These are phyloP conservation scores for Latheticus oryzae DNA, from an alignment of 2,888 invertebrate species.

Conservation along the genomic window DNA sequence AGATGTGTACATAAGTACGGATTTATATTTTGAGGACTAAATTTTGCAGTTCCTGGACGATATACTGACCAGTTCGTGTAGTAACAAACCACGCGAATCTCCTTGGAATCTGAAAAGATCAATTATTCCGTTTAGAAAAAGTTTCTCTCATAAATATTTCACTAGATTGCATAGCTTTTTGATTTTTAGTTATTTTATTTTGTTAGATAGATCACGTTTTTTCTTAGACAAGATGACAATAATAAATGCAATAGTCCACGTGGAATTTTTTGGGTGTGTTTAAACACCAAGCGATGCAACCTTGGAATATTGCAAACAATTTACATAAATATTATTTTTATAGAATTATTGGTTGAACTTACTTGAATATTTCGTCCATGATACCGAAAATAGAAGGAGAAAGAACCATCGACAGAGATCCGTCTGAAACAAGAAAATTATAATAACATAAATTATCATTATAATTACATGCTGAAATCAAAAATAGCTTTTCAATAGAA, in stretches of 20 bases:
- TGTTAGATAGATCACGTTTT: no score
- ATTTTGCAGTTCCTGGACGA: conserved; percentile 89
- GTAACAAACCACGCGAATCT: conserved; percentile 88
- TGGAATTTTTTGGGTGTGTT: conserved; percentile 33
- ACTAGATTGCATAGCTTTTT: no score
- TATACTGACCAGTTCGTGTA: conserved; percentile 96
- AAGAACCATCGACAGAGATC: conserved; percentile 58
- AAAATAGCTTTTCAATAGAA: conserved; percentile 1
- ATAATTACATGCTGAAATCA: conserved; percentile 11
- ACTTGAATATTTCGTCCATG: conserved; percentile 57
- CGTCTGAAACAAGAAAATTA: conserved; percentile 55
- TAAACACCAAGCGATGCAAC: conserved; percentile 23
- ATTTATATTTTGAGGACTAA: conserved; percentile 93
- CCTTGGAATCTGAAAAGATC: conserved; percentile 65
- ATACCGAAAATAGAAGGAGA: conserved; percentile 54
- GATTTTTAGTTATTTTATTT: no score
- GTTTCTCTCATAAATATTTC: not conserved
- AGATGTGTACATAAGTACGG: conserved; percentile 94
- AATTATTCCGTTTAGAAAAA: not conserved
- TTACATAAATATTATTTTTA: conserved; percentile 14
- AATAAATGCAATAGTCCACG: conserved; percentile 18
- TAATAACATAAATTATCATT: no score
- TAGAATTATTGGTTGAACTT: no score
- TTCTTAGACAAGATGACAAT: no score
- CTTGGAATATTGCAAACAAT: conserved; percentile 5